Percentiles rank a stretch among this genome's conserved stretches.
These are phyloP conservation scores for Scomber colias DNA, from an alignment of 2,113 vertebrate genomes.

Conservation along the genomic window DNA sequence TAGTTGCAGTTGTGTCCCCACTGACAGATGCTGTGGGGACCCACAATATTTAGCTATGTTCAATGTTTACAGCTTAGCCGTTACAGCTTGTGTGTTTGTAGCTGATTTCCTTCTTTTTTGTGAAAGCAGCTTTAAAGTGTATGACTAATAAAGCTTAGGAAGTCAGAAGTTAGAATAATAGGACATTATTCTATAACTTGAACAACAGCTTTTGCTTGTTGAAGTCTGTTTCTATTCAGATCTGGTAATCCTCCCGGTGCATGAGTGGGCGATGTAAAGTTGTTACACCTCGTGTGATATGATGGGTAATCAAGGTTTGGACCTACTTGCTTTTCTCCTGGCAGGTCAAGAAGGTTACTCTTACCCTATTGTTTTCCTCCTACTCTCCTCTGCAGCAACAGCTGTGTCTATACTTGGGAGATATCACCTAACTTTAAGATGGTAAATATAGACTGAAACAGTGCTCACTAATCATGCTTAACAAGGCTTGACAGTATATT, in stretches of 20 bases:
- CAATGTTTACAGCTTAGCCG: no score
- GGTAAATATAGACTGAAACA: constrained; percentile 44
- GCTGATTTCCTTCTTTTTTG: background rate
- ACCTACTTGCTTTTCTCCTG: constrained; percentile 13
- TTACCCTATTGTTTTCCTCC: constrained; percentile 33
- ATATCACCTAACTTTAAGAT: constrained; percentile 24
- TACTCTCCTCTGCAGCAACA: constrained; percentile 31
- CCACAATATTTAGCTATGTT: no score
- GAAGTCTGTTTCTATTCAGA: constrained; percentile 27
- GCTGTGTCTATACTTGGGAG: constrained; percentile 10
- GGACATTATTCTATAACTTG: constrained; percentile 18
- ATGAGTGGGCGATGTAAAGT: constrained; percentile 35
- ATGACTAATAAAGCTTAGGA: constrained; percentile 1
- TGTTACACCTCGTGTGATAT: constrained; percentile 39
- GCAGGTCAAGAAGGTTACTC: constrained; percentile 45
- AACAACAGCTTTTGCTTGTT: constrained; percentile 20
- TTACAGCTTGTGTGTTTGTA: background rate
- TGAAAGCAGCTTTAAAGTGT: background rate
- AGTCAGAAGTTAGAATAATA: constrained; percentile 33
- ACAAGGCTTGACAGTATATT: constrained; percentile 39
- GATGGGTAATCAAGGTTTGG: constrained; percentile 58
- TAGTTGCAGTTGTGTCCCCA: no score
- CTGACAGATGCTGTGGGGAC: no score
- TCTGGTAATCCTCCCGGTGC: constrained; percentile 32
- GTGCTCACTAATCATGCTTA: constrained; percentile 1